Percentiles rank a stretch among this genome's conserved stretches.
Conservation (phyloP, 2,113 vertebrate species). For the Pseudorectes ferrugineus region DNA sequence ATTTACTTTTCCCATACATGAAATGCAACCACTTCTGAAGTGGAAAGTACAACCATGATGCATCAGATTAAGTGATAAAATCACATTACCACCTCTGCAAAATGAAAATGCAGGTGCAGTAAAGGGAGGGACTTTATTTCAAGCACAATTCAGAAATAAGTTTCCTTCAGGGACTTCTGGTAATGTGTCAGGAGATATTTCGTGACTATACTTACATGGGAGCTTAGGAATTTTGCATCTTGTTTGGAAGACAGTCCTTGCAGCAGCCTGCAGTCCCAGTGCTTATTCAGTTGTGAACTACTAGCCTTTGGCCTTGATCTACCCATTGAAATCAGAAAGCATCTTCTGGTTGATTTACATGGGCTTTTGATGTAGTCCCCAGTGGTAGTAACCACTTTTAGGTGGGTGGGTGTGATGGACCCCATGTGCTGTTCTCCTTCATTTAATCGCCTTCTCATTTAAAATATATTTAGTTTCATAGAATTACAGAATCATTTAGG, state of each 20-base stretch:
- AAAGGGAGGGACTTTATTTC: background rate
- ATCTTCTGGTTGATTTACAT: background rate
- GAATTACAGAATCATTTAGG: background rate
- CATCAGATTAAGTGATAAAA: background rate
- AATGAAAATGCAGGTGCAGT: background rate
- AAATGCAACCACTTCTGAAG: background rate
- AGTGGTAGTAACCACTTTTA: background rate
- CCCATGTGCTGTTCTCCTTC: background rate
- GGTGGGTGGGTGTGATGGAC: background rate
- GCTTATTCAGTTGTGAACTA: background rate
- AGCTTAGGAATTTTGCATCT: background rate
- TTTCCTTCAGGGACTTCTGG: background rate
- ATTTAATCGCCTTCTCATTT: background rate
- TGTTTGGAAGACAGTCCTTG: background rate
- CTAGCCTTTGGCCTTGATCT: background rate
- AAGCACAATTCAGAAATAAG: background rate
- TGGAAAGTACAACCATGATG: background rate
- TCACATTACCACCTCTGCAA: background rate
- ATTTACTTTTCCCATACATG: background rate
- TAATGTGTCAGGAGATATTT: background rate
- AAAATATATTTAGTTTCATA: background rate
- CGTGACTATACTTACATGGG: background rate
- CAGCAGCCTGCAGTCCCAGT: background rate
- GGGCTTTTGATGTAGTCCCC: background rate
- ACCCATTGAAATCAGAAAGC: background rate